phyloP scores from a whole-genome alignment of 2,113 vertebrate species.

The Mystacornis crossleyi region DNA sequence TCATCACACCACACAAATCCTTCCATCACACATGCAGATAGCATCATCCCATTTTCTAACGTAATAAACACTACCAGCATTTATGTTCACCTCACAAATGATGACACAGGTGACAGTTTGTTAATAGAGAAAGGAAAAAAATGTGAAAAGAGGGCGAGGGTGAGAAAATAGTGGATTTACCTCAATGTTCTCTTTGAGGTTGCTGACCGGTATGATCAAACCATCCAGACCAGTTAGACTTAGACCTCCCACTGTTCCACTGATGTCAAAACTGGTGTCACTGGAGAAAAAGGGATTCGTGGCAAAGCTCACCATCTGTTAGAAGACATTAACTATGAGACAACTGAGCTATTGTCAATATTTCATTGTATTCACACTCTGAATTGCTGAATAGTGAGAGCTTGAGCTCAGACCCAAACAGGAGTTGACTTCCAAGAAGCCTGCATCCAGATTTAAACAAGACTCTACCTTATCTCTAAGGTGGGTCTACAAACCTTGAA shows the following conservation, averaged over 20 bases:
- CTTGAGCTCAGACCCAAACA: not conserved
- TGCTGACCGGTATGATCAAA: constrained; percentile 77
- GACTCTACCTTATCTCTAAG: not conserved
- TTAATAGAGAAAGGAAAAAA: not conserved
- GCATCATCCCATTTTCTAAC: not conserved
- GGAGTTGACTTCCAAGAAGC: not conserved
- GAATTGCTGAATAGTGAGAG: not conserved
- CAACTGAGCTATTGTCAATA: not conserved
- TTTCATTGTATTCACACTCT: not conserved
- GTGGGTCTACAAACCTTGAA: not conserved
- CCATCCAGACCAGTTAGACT: constrained; percentile 82
- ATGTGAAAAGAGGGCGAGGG: not conserved
- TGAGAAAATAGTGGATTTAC: constrained; percentile 60
- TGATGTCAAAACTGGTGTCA: constrained; percentile 73
- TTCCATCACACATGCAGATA: not conserved
- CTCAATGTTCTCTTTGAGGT: constrained; percentile 86
- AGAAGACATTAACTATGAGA: not conserved
- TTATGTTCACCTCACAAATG: not conserved
- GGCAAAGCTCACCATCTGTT: constrained; percentile 91
- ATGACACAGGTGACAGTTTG: not conserved
- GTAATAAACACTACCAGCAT: not conserved
- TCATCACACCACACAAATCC: not conserved
- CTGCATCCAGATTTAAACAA: not conserved
- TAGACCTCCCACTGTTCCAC: constrained; percentile 83
- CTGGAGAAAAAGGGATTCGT: constrained; percentile 83